Conservation (phyloP, 1,140 invertebrate species). For the Thrips palmi region DNA sequence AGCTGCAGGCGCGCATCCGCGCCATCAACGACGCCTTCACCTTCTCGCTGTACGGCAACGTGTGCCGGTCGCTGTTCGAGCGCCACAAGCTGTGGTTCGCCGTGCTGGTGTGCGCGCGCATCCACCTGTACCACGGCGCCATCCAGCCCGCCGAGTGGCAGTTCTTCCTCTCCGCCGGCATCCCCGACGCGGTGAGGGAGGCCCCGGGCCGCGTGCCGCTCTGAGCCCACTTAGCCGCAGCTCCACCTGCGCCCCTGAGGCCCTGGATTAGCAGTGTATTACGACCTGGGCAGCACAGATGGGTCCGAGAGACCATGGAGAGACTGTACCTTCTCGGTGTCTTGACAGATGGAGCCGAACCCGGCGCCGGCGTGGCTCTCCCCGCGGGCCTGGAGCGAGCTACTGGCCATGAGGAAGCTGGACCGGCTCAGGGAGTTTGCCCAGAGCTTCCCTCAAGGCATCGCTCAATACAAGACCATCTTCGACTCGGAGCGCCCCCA, state of each 20-base stretch:
- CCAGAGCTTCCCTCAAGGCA: constrained; percentile 24
- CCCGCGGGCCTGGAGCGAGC: constrained; percentile 37
- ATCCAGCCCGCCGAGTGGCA: constrained; percentile 38
- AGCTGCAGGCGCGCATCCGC: constrained; percentile 35
- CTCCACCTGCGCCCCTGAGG: too few relatives aligned
- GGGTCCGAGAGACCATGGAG: too few relatives aligned
- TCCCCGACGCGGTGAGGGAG: constrained; percentile 18
- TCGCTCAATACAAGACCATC: constrained; percentile 32
- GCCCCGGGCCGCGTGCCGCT: neutral
- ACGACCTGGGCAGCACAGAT: neutral
- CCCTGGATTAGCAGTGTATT: too few relatives aligned
- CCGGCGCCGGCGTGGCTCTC: constrained; percentile 39
- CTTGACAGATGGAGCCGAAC: constrained; percentile 26
- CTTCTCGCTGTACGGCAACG: constrained; percentile 42
- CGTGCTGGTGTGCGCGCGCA: constrained; percentile 32
- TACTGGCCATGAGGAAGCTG: constrained; percentile 31
- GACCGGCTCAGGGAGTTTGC: constrained; percentile 29
- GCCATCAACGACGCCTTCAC: constrained; percentile 49
- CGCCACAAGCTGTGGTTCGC: constrained; percentile 53
- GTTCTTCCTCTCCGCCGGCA: constrained; percentile 37
- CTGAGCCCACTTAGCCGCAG: neutral
- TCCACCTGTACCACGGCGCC: constrained; percentile 23
- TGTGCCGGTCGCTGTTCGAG: constrained; percentile 54
- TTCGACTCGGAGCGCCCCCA: constrained; percentile 35
- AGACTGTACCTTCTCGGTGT: constrained; percentile 6